Percentiles rank a stretch among this genome's conserved stretches.
phyloP scores from a whole-genome alignment of 2,888 invertebrate genomes.

The Epinotia bilunana region DNA sequence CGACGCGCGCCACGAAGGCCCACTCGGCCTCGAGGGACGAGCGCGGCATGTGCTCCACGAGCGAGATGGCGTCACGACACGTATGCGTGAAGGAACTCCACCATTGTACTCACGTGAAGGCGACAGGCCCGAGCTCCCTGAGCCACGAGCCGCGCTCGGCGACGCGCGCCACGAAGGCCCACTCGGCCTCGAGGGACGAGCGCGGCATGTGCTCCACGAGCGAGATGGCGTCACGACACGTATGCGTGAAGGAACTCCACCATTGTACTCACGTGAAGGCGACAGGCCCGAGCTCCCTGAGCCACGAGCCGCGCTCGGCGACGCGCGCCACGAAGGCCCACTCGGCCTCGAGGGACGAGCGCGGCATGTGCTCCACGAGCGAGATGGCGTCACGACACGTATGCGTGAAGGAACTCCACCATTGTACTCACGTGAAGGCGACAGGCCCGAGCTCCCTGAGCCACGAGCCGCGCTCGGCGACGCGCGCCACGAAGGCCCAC shows the following conservation, averaged over 20 bases:
- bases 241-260: no score
- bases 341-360: conserved; percentile 92
- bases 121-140: conserved; percentile 88
- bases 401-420: no score
- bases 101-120: conserved; percentile 87
- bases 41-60: conserved; percentile 89
- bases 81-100: no score
- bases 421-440: conserved; percentile 87
- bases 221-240: conserved; percentile 93
- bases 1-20: conserved; percentile 92
- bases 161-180: conserved; percentile 92
- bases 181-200: conserved; percentile 92
- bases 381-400: no score
- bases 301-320: conserved; percentile 90
- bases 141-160: conserved; percentile 91
- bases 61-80: no score
- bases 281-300: conserved; percentile 88
- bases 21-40: conserved; percentile 94
- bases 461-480: conserved; percentile 90
- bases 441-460: conserved; percentile 90
- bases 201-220: conserved; percentile 89
- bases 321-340: conserved; percentile 94
- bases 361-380: conserved; percentile 87
- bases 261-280: conserved; percentile 87
- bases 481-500: conserved; percentile 93